These are phyloP conservation scores for Petrophora chlorosata DNA, from an alignment of 2,888 invertebrate species.

Conservation along the genomic window DNA sequence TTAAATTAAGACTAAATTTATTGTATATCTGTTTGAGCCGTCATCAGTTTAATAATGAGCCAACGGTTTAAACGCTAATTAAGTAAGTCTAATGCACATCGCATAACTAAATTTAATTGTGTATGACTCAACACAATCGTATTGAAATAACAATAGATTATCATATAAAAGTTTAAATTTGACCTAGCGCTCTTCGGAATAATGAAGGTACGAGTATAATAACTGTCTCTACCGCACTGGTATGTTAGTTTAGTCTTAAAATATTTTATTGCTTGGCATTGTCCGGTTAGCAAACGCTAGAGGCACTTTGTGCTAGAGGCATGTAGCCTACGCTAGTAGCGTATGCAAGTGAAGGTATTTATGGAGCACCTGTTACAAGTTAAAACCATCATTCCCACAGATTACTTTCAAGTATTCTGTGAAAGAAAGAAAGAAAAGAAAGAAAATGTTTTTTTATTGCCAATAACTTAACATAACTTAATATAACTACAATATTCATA, in stretches of 20 bases:
- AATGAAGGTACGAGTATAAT: constrained; percentile 15
- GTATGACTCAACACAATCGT: constrained; percentile 52
- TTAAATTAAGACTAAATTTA: constrained; percentile 1
- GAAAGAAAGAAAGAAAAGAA: no score
- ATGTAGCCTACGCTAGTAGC: no score
- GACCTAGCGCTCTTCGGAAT: constrained; percentile 5
- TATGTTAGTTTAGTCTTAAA: constrained; percentile 13
- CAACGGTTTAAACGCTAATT: constrained; percentile 49
- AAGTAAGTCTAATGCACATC: constrained; percentile 43
- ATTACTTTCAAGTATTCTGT: constrained; percentile 13
- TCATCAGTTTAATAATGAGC: constrained; percentile 29
- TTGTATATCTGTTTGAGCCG: constrained; percentile 9
- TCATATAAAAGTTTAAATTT: constrained; percentile 15
- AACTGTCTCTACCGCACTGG: constrained; percentile 17
- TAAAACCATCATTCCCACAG: constrained; percentile 8
- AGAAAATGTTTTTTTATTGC: no score
- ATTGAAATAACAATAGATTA: constrained; percentile 54
- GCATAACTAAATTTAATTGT: constrained; percentile 49
- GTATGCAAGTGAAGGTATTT: constrained; percentile 9
- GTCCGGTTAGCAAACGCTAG: constrained; percentile 16
- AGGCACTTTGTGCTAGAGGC: constrained; percentile 4
- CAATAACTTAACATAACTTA: no score
- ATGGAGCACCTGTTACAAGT: constrained; percentile 14
- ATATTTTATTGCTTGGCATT: constrained; percentile 18
- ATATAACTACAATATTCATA: no score